phyloP scores from a whole-genome alignment of 92 coral and sea anemone species.

The Scolanthus callimorphus region DNA sequence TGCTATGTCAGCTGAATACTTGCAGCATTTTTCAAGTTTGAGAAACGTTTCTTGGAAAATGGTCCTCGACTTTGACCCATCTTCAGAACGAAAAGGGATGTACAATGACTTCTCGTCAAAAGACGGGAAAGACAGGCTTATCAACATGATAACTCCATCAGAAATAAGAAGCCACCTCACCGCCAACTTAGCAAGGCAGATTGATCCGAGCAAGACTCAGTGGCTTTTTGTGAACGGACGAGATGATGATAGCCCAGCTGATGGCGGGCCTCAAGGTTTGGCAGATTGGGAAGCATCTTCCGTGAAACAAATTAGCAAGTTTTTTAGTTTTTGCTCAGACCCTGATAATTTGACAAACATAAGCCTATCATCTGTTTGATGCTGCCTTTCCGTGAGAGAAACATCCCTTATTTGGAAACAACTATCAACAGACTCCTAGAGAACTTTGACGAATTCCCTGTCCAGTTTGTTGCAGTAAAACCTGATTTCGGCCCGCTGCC shows the following conservation, averaged over 20 bases:
- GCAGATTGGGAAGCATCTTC: slow-evolving; percentile 67
- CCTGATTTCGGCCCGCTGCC: slow-evolving; percentile 17
- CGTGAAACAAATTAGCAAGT: slow-evolving; percentile 53
- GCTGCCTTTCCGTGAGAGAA: slow-evolving; percentile 50
- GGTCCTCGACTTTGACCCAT: slow-evolving; percentile 80
- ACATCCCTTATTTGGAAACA: slow-evolving; percentile 46
- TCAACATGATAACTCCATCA: slow-evolving; percentile 73
- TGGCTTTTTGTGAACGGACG: slow-evolving; percentile 91
- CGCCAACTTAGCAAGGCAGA: slow-evolving; percentile 50
- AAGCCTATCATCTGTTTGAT: slow-evolving; percentile 74
- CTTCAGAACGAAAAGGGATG: slow-evolving; percentile 77
- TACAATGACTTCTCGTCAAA: slow-evolving; percentile 51
- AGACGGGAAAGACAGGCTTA: slow-evolving; percentile 50
- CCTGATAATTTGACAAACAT: slow-evolving; percentile 82
- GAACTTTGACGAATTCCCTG: slow-evolving; percentile 58
- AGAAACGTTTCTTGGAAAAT: slow-evolving; percentile 85
- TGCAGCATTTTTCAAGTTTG: slow-evolving; percentile 45
- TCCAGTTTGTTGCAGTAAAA: slow-evolving; percentile 45
- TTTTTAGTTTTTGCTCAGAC: slow-evolving; percentile 75
- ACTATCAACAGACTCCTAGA: slow-evolving; percentile 64
- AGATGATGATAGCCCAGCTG: slow-evolving; percentile 51
- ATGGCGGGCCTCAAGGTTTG: slow-evolving; percentile 37
- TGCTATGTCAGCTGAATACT: slow-evolving; percentile 41
- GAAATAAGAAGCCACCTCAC: slow-evolving; percentile 34
- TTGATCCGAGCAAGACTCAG: slow-evolving; percentile 67